Base-by-base conservation (phyloP, 2,888 invertebrate genomes). In the Eupeodes latifasciatus region DNA sequence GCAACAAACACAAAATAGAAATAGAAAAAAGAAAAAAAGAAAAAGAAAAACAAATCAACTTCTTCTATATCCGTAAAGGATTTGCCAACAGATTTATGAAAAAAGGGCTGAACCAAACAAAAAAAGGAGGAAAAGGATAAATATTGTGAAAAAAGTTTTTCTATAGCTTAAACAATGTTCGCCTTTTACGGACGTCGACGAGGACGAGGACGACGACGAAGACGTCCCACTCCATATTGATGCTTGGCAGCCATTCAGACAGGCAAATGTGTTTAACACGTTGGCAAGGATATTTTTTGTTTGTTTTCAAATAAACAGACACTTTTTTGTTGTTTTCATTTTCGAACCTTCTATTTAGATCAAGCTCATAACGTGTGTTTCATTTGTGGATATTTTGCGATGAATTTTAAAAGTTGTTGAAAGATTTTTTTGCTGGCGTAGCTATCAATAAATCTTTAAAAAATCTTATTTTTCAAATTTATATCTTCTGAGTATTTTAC, bases 191-290 rank as follows among this genome's bases (percentile, higher is more conserved):
- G 81, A 74, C 74, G 67, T 77, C 27, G 27, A 40, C 6, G 40
- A 40, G 40, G 40, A 40, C 6, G 40, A 40, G 6, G 40, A 40
- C 9, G 40, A 40, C 40, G 40, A 40, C 40, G 40, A 40, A 40
- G 40, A 40, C 40, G 40, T 5, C 85, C 86, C 74, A 57, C 69
- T 86, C 19, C 59, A 72, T 59, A 47, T 72, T 79, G 40, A 40
- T 40, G 79, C 71, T 86, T 82, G 86, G 86, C 86, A 86, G 69
- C 74, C 75, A 82, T 86, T 82, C 75, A 78, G 82, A 82, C 86
- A 86, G 82, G 75, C 86, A 86, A 86, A 82, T 86, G 86, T 86
- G 86, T 79, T 86, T 86, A 86, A 82, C 86, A 86, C 86, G 71
- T 86, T 86, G 86, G 79, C 82, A 86, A 81, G 27, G 69, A 82